These are phyloP conservation scores for Agrotis ipsilon DNA, from an alignment of 2,888 invertebrate genomes.

Conservation along the genomic window DNA sequence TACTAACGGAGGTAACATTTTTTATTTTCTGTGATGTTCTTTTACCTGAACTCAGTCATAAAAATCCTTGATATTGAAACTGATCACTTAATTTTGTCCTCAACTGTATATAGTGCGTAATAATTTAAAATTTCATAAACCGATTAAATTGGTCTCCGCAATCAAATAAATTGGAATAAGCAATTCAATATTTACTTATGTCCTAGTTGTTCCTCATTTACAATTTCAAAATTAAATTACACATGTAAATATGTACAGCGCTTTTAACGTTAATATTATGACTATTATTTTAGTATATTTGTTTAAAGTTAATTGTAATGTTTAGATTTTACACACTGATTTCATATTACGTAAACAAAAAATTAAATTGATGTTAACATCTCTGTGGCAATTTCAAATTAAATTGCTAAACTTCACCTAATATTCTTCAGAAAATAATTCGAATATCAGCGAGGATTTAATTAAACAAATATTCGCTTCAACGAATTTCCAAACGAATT, in stretches of 20 bases:
- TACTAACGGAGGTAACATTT: neutral
- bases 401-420: neutral
- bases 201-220: conserved; percentile 89
- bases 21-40: neutral
- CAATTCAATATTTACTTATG: conserved; percentile 73
- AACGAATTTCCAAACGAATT: neutral
- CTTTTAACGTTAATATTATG: conserved; percentile 43
- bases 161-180: conserved; percentile 55
- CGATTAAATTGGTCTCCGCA: conserved; percentile 62
- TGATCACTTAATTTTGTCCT: conserved; percentile 13
- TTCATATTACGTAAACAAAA: conserved; percentile 22
- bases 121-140: conserved; percentile 25
- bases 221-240: conserved; percentile 77
- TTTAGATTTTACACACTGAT: conserved; percentile 56
- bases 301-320: conserved; percentile 50
- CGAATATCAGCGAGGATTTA: neutral
- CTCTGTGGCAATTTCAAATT: neutral
- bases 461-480: neutral
- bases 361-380: no score
- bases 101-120: conserved; percentile 43
- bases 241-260: conserved; percentile 71
- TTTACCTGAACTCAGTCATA: conserved; percentile 6
- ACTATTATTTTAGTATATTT: conserved; percentile 34
- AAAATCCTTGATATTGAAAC: neutral
- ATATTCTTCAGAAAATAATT: neutral